A percentile compares a stretch with the other conserved stretches of the same genome.
Evolutionary conservation across 2,797 vertebrate genomes (phyloP).

Genomic region (Anguilla anguilla): DNA sequence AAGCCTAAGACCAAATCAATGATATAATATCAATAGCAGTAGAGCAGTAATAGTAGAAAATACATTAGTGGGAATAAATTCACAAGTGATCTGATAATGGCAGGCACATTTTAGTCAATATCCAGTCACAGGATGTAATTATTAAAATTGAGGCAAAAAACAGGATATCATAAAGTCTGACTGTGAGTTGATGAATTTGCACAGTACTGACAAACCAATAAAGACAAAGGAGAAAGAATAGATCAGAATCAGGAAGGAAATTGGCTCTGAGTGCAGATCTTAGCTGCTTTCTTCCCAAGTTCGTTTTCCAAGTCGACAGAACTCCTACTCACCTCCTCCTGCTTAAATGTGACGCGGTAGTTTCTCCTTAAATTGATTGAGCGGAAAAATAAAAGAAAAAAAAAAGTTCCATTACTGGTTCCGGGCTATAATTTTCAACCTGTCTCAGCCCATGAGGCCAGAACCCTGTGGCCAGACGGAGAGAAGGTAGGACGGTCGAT

Average conservation of each 20-base stretch:
- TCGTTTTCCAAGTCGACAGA: neutral
- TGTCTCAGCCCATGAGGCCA: neutral
- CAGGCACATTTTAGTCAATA: too few species aligned
- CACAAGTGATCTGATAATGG: neutral
- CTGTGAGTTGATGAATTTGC: neutral
- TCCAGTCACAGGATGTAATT: neutral
- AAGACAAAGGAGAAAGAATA: neutral
- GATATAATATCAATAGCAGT: neutral
- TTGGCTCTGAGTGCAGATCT: neutral
- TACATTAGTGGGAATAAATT: neutral
- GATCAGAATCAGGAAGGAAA: neutral
- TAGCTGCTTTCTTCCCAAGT: neutral
- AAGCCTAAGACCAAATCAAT: neutral
- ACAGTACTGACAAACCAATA: neutral
- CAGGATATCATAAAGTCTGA: neutral
- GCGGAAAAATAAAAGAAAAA: constrained; percentile 24
- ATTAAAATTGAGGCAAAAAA: neutral
- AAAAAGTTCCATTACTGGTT: constrained; percentile 11
- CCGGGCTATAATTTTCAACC: constrained; percentile 14
- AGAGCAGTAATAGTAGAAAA: neutral
- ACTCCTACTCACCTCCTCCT: neutral
- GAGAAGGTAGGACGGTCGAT: constrained; percentile 22
- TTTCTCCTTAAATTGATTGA: constrained; percentile 20
- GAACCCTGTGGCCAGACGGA: neutral
- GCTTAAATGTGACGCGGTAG: constrained; percentile 7